Base-by-base conservation (phyloP, 2,797 vertebrate species). In the Microctenopoma stevenorrisi region DNA sequence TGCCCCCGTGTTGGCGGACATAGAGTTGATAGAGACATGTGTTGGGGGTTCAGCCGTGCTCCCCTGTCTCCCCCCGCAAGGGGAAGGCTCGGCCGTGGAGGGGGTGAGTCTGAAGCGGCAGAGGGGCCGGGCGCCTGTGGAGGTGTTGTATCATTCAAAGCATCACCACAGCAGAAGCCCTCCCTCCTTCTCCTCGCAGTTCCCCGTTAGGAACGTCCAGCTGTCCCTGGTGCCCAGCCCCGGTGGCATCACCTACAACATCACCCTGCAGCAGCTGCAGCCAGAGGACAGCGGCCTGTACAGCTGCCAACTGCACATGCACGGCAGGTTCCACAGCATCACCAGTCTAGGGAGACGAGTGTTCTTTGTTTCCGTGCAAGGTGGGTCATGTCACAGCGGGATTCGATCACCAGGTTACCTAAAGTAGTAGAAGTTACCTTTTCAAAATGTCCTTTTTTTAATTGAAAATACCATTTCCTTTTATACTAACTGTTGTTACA, bases 311-410 rank as follows among this genome's bases (percentile, higher is more conserved):
- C 83, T 93, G 80, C 87, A 89, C 4, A 65, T 77, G 56, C 78
- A 5, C 0, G 79, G 67, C 69, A 37, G 46, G 33, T 35, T 81
- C 0, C 54, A 74, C 18, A 56, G 22, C 74, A 16, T 33, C 57
- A 4, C 63, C 66, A 11, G 49, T 18, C 86, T 91, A 13, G 89
- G 88, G 47, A 82, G 73, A 49, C 56, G 16, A 2, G 74, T 50
- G 26, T 47, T 83, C 70, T 89, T 88, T 88, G 76, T 93, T 28
- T 91, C 89, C 4, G 91, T 92, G 74, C 72, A 90, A 93, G 91
- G 92, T 92, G 84, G 90, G 90, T 90, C 18, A 64, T 5, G 5
- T 35, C 53, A 22, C 52, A 8, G 61, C 2, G 13, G 52, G 78
- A 35, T 60, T 14, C 4, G 22, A 28, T 50, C 51, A 26, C n/a